Percentiles rank a stretch among this genome's conserved stretches.
Conservation (phyloP, 2,797 vertebrate species). For the Tinamus major region DNA sequence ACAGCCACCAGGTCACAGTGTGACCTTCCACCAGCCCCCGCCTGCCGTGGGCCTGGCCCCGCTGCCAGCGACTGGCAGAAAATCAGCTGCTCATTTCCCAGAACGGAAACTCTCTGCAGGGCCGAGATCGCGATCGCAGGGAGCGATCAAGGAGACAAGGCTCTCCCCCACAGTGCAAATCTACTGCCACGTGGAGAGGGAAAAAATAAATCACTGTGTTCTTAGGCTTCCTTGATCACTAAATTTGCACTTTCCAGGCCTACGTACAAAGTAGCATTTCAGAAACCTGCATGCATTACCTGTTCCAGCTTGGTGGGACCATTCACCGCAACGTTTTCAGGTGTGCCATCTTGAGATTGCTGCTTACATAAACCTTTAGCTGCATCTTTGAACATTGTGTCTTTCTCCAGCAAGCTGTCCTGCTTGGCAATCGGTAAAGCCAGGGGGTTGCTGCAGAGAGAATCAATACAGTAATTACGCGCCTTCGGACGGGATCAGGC, state of each 20-base stretch:
- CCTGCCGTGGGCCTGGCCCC: background rate
- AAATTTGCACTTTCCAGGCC: background rate
- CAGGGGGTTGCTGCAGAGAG: conserved; percentile 82
- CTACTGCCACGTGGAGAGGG: background rate
- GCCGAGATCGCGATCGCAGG: background rate
- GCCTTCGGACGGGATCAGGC: background rate
- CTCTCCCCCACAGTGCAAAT: background rate
- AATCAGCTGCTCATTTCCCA: background rate
- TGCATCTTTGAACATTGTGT: conserved; percentile 91
- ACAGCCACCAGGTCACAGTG: background rate
- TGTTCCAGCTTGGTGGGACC: conserved; percentile 86
- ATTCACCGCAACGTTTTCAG: conserved; percentile 77
- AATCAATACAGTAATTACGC: conserved; percentile 62
- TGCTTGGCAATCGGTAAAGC: conserved; percentile 90
- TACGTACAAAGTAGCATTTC: background rate
- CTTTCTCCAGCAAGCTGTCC: conserved; percentile 94
- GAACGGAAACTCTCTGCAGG: background rate
- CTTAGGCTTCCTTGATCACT: background rate
- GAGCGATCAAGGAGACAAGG: background rate
- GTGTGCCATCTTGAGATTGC: conserved; percentile 84
- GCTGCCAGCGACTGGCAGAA: background rate
- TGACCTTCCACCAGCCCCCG: background rate
- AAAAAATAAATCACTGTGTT: background rate
- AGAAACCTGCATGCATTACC: conserved; percentile 74
- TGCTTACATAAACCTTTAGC: conserved; percentile 82